These are phyloP conservation scores for Furcula furcula DNA, from an alignment of 2,888 invertebrate genomes.

Conservation along the genomic window DNA sequence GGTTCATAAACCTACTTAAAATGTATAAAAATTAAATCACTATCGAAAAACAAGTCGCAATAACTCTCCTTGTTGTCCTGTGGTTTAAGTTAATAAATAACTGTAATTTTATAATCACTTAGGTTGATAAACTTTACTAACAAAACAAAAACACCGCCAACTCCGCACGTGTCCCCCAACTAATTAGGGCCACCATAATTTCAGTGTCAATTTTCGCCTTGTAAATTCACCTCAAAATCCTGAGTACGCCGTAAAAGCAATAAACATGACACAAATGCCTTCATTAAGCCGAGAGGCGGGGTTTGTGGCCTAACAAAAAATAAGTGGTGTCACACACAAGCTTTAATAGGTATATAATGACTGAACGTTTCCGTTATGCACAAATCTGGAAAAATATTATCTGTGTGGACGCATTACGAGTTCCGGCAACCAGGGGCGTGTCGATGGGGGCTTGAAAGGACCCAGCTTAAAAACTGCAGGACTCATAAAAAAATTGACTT, in stretches of 20 bases:
- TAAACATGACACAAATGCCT: conserved; percentile 78
- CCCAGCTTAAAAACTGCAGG: conserved; percentile 14
- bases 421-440: conserved; percentile 51
- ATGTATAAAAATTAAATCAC: too few species aligned
- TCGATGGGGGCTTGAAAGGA: conserved; percentile 26
- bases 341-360: conserved; percentile 78
- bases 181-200: conserved; percentile 63
- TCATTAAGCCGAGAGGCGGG: conserved; percentile 73
- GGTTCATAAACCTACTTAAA: too few species aligned
- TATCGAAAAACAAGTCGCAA: too few species aligned
- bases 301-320: conserved; percentile 68
- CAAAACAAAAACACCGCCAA: conserved; percentile 28
- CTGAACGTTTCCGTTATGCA: conserved; percentile 66
- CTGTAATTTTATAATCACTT: too few species aligned
- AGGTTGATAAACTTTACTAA: too few species aligned
- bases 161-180: conserved; percentile 45
- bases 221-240: conserved; percentile 75
- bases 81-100: too few species aligned
- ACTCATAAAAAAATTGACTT: conserved; percentile 26
- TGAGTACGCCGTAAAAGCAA: conserved; percentile 73
- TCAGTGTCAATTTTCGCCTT: conserved; percentile 74
- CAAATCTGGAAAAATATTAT: conserved; percentile 61
- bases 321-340: conserved; percentile 52
- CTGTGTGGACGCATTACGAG: conserved; percentile 52
- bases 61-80: too few species aligned